Evolutionary conservation across 2,888 invertebrate genomes (phyloP), one percentile per base, ranked within the genome.

Genomic region (Cyclophora punctaria): DNA sequence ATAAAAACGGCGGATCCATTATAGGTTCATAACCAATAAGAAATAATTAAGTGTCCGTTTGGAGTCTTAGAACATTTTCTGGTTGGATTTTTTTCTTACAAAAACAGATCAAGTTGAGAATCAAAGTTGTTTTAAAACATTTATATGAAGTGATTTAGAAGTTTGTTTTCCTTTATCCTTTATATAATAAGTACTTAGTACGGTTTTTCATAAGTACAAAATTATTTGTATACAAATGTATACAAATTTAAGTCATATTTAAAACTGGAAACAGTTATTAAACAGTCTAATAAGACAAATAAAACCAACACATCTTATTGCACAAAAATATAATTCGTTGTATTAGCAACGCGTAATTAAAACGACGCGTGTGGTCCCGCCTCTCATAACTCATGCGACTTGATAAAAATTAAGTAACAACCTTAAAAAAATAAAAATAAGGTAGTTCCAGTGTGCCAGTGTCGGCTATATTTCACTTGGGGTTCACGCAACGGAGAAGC

Each of bases 361-460:
- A 75, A 64, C 80, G 66, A 77, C 78, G 81, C 82, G 87, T 88
- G 87, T 87, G 87, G 88, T 86, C 88, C 73, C 75, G 65, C 70
- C 75, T 75, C 78, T 83, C 84, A 86, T 87, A 88, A 87, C 74
- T 87, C 87, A 87, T 82, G 82, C 75, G 80, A 83, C 80, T 86
- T 85, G 84, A 88, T 87, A 88, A 88, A 20, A 87, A 87, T 87
- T 87, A 86, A 88, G 84, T 83, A 85, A 87, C 82, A 78, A 79
- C 73, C 69, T 20, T 69, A 78, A 78, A 79, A 83, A 83, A 85
- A 85, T 79, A 69, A 84, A 82, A 84, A 80, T 81, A 84, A 85
- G 85, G 83, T 42, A 84, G 82, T 83, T 77, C 74, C 74, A 72
- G 78, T 80, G 82, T 83, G 76, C 74, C 74, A 72, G 78, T 80